Conservation (phyloP, 2,888 invertebrate species). For the Hydrotaea diabolus region DNA sequence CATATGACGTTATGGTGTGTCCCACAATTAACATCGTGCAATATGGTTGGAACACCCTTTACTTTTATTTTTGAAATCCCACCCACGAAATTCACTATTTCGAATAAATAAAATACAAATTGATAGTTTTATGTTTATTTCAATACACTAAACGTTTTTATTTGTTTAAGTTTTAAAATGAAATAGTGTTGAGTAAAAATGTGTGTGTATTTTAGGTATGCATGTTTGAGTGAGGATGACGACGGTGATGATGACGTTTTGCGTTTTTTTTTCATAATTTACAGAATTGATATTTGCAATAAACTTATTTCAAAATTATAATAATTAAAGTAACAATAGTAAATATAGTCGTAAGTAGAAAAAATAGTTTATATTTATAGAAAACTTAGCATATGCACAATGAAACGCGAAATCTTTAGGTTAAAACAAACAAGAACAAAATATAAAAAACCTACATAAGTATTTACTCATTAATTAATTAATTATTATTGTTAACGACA, state of each 20-base stretch:
- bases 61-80: not conserved
- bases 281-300: slow-evolving; percentile 4
- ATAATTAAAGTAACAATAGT: not conserved
- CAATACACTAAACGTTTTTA: slow-evolving; percentile 10
- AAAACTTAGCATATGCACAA: not conserved
- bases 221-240: not conserved
- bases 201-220: not conserved
- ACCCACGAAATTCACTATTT: not conserved
- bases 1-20: no score
- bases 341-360: not conserved
- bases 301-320: not conserved
- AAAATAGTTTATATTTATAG: not conserved
- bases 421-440: not conserved
- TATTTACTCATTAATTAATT: slow-evolving; percentile 22
- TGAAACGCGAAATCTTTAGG: slow-evolving; percentile 7
- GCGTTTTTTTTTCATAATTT: slow-evolving; percentile 21
- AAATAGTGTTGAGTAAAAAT: not conserved
- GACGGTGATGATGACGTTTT: not conserved
- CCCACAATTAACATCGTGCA: no score
- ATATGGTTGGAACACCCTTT: no score
- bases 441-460: not conserved
- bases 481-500: not conserved
- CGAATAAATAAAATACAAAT: slow-evolving; percentile 7
- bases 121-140: not conserved
- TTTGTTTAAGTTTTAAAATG: slow-evolving; percentile 18